Conservation (phyloP, 2,888 invertebrate species). For the Monopis laevigella region DNA sequence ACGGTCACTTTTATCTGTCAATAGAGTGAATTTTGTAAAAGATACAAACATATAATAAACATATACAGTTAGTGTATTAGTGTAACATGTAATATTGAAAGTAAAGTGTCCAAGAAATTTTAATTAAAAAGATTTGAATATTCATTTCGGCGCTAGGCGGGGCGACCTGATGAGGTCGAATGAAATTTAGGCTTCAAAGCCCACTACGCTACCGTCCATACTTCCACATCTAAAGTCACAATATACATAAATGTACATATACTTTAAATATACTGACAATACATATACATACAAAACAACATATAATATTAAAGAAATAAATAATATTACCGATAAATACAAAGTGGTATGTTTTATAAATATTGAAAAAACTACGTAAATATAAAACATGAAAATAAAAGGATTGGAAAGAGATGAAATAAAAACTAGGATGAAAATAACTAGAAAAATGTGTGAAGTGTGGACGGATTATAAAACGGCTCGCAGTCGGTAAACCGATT, state of each 20-base stretch:
- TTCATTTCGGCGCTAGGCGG: constrained; percentile 60
- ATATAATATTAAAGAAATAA: neutral
- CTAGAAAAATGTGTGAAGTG: constrained; percentile 31
- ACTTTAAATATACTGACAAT: constrained; percentile 1
- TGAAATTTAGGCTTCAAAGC: constrained; percentile 33
- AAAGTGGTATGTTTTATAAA: neutral
- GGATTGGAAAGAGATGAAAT: neutral
- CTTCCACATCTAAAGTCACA: constrained; percentile 29
- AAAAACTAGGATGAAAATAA: neutral
- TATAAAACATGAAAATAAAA: neutral
- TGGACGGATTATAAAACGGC: constrained; percentile 41
- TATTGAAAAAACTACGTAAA: neutral
- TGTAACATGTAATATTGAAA: constrained; percentile 50
- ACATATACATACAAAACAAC: constrained; percentile 5
- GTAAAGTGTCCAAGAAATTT: constrained; percentile 32
- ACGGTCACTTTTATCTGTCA: constrained; percentile 9
- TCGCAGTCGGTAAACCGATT: constrained; percentile 43
- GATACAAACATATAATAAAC: constrained; percentile 5
- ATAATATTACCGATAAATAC: neutral
- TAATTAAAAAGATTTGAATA: constrained; percentile 37
- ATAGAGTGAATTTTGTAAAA: constrained; percentile 7
- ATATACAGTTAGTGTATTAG: constrained; percentile 29
- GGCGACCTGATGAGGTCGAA: constrained; percentile 49
- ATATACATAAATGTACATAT: neutral
- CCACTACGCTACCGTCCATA: constrained; percentile 48